Evolutionary conservation across 2,888 invertebrate genomes (phyloP).

Genomic region (Hipparchia semele): DNA sequence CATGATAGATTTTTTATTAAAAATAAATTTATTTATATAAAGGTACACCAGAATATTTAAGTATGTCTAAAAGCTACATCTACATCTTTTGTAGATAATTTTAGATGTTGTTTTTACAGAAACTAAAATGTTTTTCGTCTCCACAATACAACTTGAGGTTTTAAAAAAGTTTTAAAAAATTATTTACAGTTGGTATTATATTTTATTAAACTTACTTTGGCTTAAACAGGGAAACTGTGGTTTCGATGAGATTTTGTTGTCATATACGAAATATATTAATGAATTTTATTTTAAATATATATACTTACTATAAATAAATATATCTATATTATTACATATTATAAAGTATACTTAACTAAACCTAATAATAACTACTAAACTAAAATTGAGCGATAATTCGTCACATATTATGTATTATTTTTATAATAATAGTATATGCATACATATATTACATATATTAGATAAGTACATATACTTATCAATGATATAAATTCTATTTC

Average conservation of each 20-base stretch:
- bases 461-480: no score
- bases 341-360: neutral
- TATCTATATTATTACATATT: neutral
- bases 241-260: neutral
- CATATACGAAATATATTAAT: no score
- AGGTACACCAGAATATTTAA: neutral
- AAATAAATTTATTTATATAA: neutral
- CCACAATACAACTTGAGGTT: no score
- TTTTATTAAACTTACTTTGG: slow-evolving; percentile 20
- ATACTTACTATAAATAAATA: neutral
- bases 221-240: slow-evolving; percentile 7
- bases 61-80: neutral
- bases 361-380: neutral
- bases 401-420: slow-evolving; percentile 4
- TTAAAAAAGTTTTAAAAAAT: neutral
- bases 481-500: neutral
- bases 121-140: no score
- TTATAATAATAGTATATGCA: no score
- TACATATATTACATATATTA: no score
- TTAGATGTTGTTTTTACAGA: neutral
- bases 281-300: neutral
- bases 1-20: no score
- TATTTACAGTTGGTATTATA: neutral
- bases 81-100: neutral
- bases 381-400: slow-evolving; percentile 22